Evolutionary conservation across 2,113 vertebrate genomes (phyloP).

Genomic region (Sialia sialis): DNA sequence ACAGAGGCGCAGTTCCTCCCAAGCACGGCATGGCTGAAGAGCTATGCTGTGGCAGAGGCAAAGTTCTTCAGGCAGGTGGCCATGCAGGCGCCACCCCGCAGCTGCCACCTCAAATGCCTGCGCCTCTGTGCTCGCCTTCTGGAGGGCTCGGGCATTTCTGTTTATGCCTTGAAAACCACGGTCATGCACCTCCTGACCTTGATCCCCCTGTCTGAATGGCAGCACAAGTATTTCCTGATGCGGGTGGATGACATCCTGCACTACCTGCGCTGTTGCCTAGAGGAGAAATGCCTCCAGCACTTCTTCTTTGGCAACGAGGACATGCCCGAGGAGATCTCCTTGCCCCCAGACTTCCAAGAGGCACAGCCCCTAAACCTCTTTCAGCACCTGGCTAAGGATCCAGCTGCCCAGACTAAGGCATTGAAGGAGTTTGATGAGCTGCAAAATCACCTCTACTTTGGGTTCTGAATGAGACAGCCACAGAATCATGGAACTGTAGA

Average conservation of each 20-base stretch:
- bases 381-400: background rate
- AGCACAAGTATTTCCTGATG: background rate
- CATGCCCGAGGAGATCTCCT: background rate
- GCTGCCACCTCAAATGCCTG: background rate
- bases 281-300: background rate
- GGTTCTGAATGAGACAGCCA: no score
- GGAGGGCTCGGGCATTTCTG: background rate
- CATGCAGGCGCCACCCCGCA: background rate
- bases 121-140: background rate
- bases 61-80: background rate
- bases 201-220: background rate
- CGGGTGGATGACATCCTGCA: background rate
- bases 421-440: background rate
- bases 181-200: background rate
- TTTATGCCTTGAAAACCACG: background rate
- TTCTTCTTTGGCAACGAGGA: background rate
- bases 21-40: background rate
- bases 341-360: background rate
- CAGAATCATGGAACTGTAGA: background rate
- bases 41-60: background rate
- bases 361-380: background rate
- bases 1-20: accelerated
- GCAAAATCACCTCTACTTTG: background rate
- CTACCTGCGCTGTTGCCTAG: background rate
- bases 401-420: background rate